Base-by-base conservation (phyloP, 2,888 invertebrate genomes). In the Hemicrepidius hirtus region DNA sequence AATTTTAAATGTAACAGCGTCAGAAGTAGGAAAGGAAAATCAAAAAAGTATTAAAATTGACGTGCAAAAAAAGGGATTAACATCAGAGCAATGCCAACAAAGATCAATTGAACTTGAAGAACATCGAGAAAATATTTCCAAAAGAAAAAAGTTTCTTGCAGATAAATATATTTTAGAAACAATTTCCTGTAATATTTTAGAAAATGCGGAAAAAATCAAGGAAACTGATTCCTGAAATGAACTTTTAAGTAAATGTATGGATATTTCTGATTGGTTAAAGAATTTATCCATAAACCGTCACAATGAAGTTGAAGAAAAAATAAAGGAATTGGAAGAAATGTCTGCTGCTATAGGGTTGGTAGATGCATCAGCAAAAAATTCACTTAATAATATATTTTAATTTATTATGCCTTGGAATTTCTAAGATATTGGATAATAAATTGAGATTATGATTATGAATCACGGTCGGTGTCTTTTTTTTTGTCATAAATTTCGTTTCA, bases 1-100 rank as follows among this genome's bases (percentile, higher is more conserved):
- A 1, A 78, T 81, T 46, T 57, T 81, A 37, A 71, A 40, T 20
- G 73, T 78, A 7, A 67, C 67, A 21, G 80, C 79, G 5, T 71
- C 50, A n/a, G 80, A 80, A 60, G 49, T 64, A 0, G 44, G 16
- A 0, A 67, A 72, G 4, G 50, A 66, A 7, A 74, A 73, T 24
- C 66, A 16, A 4, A 77, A 75, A 37, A 67, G 75, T 7, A 53
- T 79, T 24, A 68, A 71, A 16, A 76, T 78, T 18, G 73, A 66
- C 13, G 69, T 77, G 28, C 70, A 68, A 1, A 66, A 75, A 24
- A 73, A 71, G 21, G 65, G 72, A 13, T 59, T 74, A 46, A 77
- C 72, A 13, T 71, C 76, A 6, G 64, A 60, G 40, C 72, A 78
- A 73, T 75, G 78, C n/a, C 68, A 64, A 46, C 32, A 32, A 9